These are phyloP conservation scores for Balaeniceps rex DNA, from an alignment of 2,113 vertebrate species.

Conservation along the genomic window DNA sequence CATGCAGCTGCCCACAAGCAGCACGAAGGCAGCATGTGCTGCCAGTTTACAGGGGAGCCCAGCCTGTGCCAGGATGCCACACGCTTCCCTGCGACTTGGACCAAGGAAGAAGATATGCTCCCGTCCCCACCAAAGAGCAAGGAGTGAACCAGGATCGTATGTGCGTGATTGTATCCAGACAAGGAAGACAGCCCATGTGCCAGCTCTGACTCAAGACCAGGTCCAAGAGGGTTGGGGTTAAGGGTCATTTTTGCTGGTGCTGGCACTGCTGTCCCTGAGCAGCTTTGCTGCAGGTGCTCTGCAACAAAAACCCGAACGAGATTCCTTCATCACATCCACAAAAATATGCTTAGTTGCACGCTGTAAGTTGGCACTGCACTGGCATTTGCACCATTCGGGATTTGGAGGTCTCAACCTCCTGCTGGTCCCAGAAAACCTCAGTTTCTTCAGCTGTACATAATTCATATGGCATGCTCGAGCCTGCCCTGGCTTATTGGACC, in stretches of 20 bases:
- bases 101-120: background rate
- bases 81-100: background rate
- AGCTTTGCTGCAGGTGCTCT: background rate
- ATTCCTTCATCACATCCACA: background rate
- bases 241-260: background rate
- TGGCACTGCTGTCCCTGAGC: background rate
- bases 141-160: background rate
- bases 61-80: background rate
- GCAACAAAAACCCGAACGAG: background rate
- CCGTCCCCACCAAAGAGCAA: background rate
- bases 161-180: too few species aligned
- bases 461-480: rapidly evolving
- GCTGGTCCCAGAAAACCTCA: background rate
- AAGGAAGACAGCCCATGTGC: background rate
- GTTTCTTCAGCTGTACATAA: background rate
- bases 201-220: background rate
- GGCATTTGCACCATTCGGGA: background rate
- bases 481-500: background rate
- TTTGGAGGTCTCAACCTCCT: background rate
- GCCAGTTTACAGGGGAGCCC: background rate
- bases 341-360: background rate
- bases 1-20: background rate
- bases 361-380: background rate
- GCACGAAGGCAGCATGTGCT: background rate
- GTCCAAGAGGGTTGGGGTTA: background rate